phyloP scores from a whole-genome alignment of 2,888 invertebrate genomes.

The Cheilosia variabilis region DNA sequence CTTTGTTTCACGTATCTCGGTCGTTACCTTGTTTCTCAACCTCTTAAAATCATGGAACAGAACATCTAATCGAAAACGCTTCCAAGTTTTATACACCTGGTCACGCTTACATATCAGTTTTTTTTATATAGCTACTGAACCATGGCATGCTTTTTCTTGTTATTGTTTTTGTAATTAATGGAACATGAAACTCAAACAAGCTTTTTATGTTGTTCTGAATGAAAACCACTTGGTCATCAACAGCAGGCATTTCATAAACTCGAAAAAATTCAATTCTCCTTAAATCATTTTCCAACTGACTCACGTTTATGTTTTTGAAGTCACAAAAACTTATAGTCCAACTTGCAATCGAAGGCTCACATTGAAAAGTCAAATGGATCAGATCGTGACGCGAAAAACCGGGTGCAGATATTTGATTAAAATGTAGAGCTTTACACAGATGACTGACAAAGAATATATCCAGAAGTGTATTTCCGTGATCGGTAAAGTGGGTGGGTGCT shows the following conservation, averaged over 20 bases:
- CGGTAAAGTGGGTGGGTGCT: constrained; percentile 4
- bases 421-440: not conserved
- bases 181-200: not conserved
- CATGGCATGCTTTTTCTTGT: not conserved
- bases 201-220: not conserved
- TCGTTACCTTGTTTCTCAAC: not conserved
- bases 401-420: constrained; percentile 7
- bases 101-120: not conserved
- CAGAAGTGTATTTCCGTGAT: constrained; percentile 6
- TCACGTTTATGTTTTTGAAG: constrained; percentile 8
- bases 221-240: not conserved
- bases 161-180: not conserved
- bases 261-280: not conserved
- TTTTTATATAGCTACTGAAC: not conserved
- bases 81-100: no score
- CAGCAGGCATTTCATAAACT: not conserved
- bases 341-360: constrained; percentile 2
- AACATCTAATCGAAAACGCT: no score
- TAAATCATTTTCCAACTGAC: constrained; percentile 10
- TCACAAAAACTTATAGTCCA: not conserved
- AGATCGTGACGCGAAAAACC: constrained; percentile 17
- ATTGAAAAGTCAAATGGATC: constrained; percentile 7
- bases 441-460: constrained; percentile 7
- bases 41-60: no score
- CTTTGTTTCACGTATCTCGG: constrained; percentile 1